phyloP scores from a whole-genome alignment of 2,888 invertebrate species.

The Hirtodrosophila cameraria region DNA sequence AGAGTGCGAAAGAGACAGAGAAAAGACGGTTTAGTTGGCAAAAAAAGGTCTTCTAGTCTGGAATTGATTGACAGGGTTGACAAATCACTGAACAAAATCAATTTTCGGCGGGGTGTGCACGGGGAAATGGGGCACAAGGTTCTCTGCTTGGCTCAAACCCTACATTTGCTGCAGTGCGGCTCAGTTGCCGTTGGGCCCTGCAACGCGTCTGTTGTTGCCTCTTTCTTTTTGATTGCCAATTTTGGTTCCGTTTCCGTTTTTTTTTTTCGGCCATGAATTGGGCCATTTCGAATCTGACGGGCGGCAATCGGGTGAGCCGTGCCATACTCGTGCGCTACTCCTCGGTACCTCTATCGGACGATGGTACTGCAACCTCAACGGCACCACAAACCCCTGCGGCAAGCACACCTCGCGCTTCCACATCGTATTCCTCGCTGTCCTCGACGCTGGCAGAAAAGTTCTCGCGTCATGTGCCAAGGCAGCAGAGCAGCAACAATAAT shows the following conservation, averaged over 20 bases:
- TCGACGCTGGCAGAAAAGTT: conserved; percentile 77
- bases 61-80: conserved; percentile 72
- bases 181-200: conserved; percentile 65
- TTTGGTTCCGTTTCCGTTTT: conserved; percentile 4
- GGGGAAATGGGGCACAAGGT: neutral
- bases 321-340: conserved; percentile 83
- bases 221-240: no score
- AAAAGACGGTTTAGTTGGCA: conserved; percentile 38
- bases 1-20: neutral
- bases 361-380: conserved; percentile 71
- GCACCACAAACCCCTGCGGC: conserved; percentile 72
- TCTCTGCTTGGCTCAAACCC: neutral
- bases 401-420: conserved; percentile 56
- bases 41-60: conserved; percentile 39
- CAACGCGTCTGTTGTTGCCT: conserved; percentile 46
- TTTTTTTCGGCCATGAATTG: conserved; percentile 83
- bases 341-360: conserved; percentile 81
- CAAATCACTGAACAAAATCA: conserved; percentile 51
- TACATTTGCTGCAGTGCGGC: conserved; percentile 14
- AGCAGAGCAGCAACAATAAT: conserved; percentile 32
- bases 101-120: conserved; percentile 5
- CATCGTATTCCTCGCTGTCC: conserved; percentile 61
- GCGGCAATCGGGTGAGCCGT: conserved; percentile 84
- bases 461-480: conserved; percentile 76
- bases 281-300: conserved; percentile 84